Base-by-base conservation (phyloP, 2,888 invertebrate genomes). In the Hyposoter didymator region DNA sequence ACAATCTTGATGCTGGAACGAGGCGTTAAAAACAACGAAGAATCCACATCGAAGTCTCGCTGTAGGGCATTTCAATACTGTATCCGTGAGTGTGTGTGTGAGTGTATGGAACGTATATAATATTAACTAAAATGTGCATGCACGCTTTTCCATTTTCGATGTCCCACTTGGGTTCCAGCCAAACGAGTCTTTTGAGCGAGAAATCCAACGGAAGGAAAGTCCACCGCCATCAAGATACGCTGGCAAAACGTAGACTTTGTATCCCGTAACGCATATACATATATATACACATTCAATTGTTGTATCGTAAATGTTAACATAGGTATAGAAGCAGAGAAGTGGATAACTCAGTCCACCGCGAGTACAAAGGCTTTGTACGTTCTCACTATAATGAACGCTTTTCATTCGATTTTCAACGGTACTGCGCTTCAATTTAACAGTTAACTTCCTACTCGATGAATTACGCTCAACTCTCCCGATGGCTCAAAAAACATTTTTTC, bases 401-500 rank as follows among this genome's bases (percentile, higher is more conserved):
- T 84, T 80, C 80, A 84, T 84, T 84, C 76, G 75, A 84, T 84
- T 84, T 64, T 55, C 49, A 19, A 76, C 52, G 39, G 70, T 66
- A 79, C 75, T 80, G 52, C 75, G 80, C 70, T 84, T 76, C 75
- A 80, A 84, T 84, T 80, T 84, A 84, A 75, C 80, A 66, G 84
- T 76, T 75, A 80, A 80, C 72, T 84, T 62, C 75, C 75, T 75
- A 66, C 72, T 22, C 66, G 70, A 45, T 80, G 80, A 84, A 80
- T 80, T 84, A 84, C 70, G 47, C 72, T 66, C 52, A 70, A 62
- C 52, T 70, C 52, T 45, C 49, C 7, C 39, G 17, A 69, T 32
- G 17, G 32, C 67, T 52, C 59, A 49, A 49, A 52, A 47, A 70
- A 67, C 28, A 28, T 52, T 70, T 35, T 43, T 62, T 22, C 49